These are phyloP conservation scores for Darevskia mixta DNA, from an alignment of 2,797 vertebrate species.

Conservation along the genomic window DNA sequence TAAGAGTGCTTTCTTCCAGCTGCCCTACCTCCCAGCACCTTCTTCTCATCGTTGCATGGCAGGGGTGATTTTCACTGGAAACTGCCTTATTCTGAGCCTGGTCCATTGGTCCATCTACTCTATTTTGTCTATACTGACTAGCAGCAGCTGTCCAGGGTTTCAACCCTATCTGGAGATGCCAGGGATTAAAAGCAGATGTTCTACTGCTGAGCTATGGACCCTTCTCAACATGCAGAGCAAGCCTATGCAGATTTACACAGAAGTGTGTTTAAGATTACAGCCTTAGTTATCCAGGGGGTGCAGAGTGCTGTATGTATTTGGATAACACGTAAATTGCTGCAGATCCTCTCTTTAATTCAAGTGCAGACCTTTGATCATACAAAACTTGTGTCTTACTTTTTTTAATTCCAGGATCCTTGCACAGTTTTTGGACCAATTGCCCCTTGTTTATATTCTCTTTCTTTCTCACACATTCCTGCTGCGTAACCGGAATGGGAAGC, in stretches of 20 bases:
- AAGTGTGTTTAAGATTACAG: too few species aligned
- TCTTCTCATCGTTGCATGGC: neutral
- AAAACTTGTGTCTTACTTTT: neutral
- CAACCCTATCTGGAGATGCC: too few species aligned
- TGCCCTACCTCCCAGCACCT: neutral
- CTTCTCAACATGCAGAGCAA: too few species aligned
- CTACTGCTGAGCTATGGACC: too few species aligned
- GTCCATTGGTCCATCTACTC: too few species aligned
- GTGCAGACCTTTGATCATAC: neutral
- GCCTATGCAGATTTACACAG: too few species aligned
- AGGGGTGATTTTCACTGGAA: neutral
- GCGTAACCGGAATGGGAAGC: rapidly evolving
- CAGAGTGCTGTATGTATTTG: neutral
- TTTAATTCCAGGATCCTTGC: neutral
- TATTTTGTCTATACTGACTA: too few species aligned
- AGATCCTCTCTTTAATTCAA: neutral
- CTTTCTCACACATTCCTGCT: neutral
- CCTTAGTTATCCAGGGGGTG: neutral
- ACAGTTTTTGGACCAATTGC: neutral
- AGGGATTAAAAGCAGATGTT: too few species aligned
- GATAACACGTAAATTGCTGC: neutral
- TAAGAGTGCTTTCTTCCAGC: too few species aligned
- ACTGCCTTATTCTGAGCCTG: too few species aligned
- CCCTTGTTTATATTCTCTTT: rapidly evolving
- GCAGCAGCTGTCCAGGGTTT: too few species aligned